These are phyloP conservation scores for Tuberolachnus salignus DNA, from an alignment of 2,888 invertebrate species.

Conservation along the genomic window DNA sequence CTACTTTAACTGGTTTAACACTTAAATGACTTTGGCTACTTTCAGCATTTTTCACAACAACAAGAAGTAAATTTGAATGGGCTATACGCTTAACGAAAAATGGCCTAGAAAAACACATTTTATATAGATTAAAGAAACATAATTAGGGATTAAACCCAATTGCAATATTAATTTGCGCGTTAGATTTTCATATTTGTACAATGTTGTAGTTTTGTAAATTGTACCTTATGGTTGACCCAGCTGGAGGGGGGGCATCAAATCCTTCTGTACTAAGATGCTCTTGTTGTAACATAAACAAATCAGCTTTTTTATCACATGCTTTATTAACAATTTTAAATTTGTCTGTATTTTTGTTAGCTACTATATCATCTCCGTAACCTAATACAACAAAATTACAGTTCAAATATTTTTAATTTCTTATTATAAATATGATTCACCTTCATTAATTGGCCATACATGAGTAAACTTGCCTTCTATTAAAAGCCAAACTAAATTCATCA, in stretches of 20 bases:
- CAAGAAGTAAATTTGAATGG: slow-evolving; percentile 77
- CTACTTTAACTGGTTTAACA: slow-evolving; percentile 66
- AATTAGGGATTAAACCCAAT: too few relatives aligned
- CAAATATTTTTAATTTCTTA: background rate
- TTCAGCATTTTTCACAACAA: slow-evolving; percentile 71
- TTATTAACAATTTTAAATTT: slow-evolving; percentile 28
- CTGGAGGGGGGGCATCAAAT: slow-evolving; percentile 62
- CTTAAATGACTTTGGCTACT: slow-evolving; percentile 65
- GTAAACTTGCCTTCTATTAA: slow-evolving; percentile 49
- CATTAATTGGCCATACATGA: slow-evolving; percentile 50
- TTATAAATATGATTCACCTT: slow-evolving; percentile 12
- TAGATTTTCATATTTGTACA: too few relatives aligned
- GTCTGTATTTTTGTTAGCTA: slow-evolving; percentile 8
- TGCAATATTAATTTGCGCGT: too few relatives aligned
- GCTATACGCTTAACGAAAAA: slow-evolving; percentile 77
- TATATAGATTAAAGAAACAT: background rate
- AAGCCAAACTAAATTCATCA: slow-evolving; percentile 54
- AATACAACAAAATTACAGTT: background rate
- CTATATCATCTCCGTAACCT: background rate
- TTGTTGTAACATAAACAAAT: slow-evolving; percentile 59
- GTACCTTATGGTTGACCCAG: slow-evolving; percentile 61
- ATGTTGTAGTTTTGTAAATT: slow-evolving; percentile 57
- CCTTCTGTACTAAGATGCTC: slow-evolving; percentile 58
- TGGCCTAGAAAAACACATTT: slow-evolving; percentile 63
- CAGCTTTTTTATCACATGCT: slow-evolving; percentile 59